Base-by-base conservation (phyloP, 2,113 vertebrate species). In the Chaetodon auriga region DNA sequence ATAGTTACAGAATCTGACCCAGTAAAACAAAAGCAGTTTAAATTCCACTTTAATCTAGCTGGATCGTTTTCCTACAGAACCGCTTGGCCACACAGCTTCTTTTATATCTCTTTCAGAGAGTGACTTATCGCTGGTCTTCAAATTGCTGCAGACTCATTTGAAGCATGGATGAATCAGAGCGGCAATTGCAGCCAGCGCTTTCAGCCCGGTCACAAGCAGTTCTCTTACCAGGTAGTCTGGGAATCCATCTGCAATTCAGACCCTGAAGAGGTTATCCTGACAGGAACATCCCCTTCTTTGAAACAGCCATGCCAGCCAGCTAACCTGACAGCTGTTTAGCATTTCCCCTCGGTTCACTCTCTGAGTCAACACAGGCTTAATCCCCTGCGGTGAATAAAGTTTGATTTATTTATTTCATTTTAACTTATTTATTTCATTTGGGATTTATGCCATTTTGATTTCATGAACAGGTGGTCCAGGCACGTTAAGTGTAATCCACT, bases 401-500 rank as follows among this genome's bases (percentile, higher is more conserved):
- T 81, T 54, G 23, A 79, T 86, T 77, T 68, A 81, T 84, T 63
- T 75, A 69, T 68, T 86, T 87, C 13, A 63, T 77, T 82, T 36
- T 2, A 63, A 75, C 38, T 82, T 78, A 64, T 87, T 58, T 80
- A 76, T 84, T 81, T 80, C 46, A 75, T 87, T 90, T 68, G 49
- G 57, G 78, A 75, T 84, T 83, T 9, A 80, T 81, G 76, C 60
- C 68, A 70, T 87, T 89, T 86, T 66, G 82, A 86, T 87, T 88
- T 85, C 55, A 76, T 25, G 12, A 90, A 80, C 86, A 91, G 90
- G 85, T 93, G 89, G 80, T 75, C 79, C 75, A 62, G 55, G 38
- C 89, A 89, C 74, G 84, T 68, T 81, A 85, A 83, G 55, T 85
- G 83, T 91, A 90, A 92, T 92, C 89, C 90, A 92, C 80, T 89